Evolutionary conservation across 2,888 invertebrate species (phyloP).

Genomic region (Asteroscopus sphinx): DNA sequence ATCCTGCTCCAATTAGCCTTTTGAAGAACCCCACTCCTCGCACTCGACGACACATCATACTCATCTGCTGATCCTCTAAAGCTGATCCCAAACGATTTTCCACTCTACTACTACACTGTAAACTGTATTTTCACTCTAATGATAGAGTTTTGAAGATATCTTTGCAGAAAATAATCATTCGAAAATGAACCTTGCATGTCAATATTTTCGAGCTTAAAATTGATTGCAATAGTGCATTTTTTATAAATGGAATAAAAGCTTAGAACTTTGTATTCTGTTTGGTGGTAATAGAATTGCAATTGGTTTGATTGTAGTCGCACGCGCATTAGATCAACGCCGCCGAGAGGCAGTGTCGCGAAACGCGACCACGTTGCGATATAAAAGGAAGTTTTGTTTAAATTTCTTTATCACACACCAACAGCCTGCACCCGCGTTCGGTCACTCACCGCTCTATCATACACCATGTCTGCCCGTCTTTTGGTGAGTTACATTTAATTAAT

Average conservation of each 20-base stretch:
- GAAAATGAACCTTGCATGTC: constrained; percentile 58
- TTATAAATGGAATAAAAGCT: constrained; percentile 19
- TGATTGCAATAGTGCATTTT: constrained; percentile 48
- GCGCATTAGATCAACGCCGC: constrained; percentile 70
- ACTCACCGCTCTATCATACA: constrained; percentile 67
- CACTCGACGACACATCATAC: constrained; percentile 9
- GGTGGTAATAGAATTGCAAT: constrained; percentile 59
- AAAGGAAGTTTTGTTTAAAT: constrained; percentile 88
- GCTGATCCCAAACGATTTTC: constrained; percentile 56
- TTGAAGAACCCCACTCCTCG: constrained; percentile 1
- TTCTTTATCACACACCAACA: constrained; percentile 85
- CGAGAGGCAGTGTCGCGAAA: constrained; percentile 87
- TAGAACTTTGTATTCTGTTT: constrained; percentile 59
- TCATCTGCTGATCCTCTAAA: no score
- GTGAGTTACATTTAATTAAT: constrained; percentile 74
- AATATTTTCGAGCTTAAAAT: constrained; percentile 60
- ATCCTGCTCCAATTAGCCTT: constrained; percentile 23
- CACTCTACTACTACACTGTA: constrained; percentile 62
- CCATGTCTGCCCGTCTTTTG: constrained; percentile 87
- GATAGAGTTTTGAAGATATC: constrained; percentile 55
- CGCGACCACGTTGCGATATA: constrained; percentile 88
- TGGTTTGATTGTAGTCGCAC: constrained; percentile 43
- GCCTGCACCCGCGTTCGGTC: constrained; percentile 80
- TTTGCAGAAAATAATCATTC: constrained; percentile 21
- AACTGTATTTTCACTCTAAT: constrained; percentile 70